Conservation (phyloP, 2,113 vertebrate genomes). For the Lasiurus cinereus region DNA sequence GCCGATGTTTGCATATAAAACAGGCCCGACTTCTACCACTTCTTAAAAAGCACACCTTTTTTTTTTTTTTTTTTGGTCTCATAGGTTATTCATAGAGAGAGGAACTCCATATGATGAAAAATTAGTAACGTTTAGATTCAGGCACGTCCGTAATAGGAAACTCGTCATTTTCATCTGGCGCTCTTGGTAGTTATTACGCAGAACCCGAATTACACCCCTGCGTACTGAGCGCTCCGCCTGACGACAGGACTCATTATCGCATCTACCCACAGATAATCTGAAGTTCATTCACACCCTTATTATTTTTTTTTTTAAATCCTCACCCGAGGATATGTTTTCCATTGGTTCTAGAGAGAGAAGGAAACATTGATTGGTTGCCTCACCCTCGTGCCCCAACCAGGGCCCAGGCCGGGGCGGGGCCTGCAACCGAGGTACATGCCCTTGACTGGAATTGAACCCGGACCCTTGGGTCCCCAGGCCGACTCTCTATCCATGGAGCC, state of each 20-base stretch:
- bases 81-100: not conserved
- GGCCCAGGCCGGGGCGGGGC: too few species aligned
- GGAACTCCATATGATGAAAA: not conserved
- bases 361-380: not conserved
- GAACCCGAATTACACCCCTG: not conserved
- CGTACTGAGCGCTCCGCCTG: not conserved
- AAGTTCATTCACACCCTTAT: not conserved
- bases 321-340: not conserved
- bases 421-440: too few species aligned
- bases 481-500: too few species aligned
- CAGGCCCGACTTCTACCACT: not conserved
- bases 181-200: not conserved
- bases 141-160: not conserved
- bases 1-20: not conserved
- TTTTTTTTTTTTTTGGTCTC: not conserved
- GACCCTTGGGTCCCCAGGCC: too few species aligned
- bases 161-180: not conserved
- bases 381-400: not conserved
- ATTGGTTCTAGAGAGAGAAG: not conserved
- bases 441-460: too few species aligned
- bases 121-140: not conserved
- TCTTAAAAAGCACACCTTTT: conserved; percentile 18
- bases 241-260: not conserved
- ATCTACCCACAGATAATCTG: not conserved
- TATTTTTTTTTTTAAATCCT: not conserved